phyloP scores from a whole-genome alignment of 1,140 invertebrate species.

The Dinoponera quadriceps region DNA sequence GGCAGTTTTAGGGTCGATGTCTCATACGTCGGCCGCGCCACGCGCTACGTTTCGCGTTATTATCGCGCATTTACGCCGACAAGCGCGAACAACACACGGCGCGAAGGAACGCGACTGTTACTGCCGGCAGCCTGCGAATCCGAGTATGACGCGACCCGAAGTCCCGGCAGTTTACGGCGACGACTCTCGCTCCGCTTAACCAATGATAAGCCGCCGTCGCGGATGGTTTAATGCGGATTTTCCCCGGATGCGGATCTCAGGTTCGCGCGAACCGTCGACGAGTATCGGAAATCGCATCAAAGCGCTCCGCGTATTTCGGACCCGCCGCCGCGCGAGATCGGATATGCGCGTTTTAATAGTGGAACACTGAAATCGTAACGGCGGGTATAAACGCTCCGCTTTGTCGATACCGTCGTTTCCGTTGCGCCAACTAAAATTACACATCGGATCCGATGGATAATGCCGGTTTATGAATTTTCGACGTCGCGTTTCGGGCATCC shows the following conservation, averaged over 20 bases:
- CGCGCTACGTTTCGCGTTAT: neutral
- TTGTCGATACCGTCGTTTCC: conserved; percentile 2
- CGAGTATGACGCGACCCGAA: neutral
- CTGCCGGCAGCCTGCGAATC: neutral
- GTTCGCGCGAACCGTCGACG: no score
- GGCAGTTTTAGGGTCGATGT: conserved; percentile 28
- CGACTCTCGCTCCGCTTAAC: conserved; percentile 4
- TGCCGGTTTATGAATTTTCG: neutral
- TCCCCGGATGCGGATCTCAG: no score
- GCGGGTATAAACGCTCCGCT: neutral
- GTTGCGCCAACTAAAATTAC: neutral
- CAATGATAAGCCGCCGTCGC: neutral
- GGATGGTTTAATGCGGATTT: no score
- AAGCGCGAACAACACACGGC: neutral
- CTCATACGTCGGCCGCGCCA: neutral
- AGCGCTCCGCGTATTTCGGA: neutral
- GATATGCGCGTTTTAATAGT: no score
- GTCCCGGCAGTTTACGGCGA: conserved; percentile 16
- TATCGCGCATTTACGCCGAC: neutral
- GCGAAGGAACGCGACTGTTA: conserved; percentile 3
- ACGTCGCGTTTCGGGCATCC: no score
- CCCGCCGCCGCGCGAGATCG: no score
- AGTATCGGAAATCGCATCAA: no score
- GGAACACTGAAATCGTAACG: neutral
- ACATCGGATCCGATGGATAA: neutral